A percentile compares a stretch with the other conserved stretches of the same genome.
These are phyloP conservation scores for Oryzias celebensis DNA, from an alignment of 2,113 vertebrate genomes.

Conservation along the genomic window DNA sequence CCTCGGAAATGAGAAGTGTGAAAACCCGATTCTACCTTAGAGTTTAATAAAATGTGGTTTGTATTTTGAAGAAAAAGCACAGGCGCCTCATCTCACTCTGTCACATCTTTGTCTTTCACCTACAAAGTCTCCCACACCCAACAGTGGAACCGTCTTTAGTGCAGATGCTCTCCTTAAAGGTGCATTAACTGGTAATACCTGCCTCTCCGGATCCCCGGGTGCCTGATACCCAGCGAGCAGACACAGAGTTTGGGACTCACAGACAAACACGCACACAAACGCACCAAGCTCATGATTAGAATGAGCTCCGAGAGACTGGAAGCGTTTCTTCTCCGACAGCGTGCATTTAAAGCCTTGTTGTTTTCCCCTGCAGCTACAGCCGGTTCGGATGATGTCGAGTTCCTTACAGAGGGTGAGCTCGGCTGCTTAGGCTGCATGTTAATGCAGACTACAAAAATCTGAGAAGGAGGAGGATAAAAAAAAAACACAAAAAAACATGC, in stretches of 20 bases:
- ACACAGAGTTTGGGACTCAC: slow-evolving; percentile 50
- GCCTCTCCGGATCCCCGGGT: slow-evolving; percentile 51
- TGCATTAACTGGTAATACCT: slow-evolving; percentile 63
- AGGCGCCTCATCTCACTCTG: slow-evolving; percentile 8
- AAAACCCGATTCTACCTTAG: slow-evolving; percentile 42
- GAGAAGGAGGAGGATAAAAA: background rate
- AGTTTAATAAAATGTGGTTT: slow-evolving; percentile 36
- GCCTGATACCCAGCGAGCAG: slow-evolving; percentile 55
- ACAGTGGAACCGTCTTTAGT: slow-evolving; percentile 65
- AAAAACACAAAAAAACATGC: slow-evolving; percentile 35
- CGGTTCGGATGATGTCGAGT: slow-evolving; percentile 57
- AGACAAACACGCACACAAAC: slow-evolving; percentile 39
- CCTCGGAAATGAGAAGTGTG: slow-evolving; percentile 38
- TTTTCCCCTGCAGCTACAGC: slow-evolving; percentile 70
- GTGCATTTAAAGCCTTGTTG: slow-evolving; percentile 66
- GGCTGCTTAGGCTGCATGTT: slow-evolving; percentile 58
- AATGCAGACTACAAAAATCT: slow-evolving; percentile 60
- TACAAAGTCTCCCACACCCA: slow-evolving; percentile 33
- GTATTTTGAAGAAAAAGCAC: slow-evolving; percentile 21
- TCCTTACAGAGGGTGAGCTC: slow-evolving; percentile 49
- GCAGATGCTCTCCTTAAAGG: slow-evolving; percentile 61
- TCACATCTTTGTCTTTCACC: slow-evolving; percentile 19
- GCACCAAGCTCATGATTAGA: slow-evolving; percentile 65
- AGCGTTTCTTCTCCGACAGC: slow-evolving; percentile 67
- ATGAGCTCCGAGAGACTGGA: slow-evolving; percentile 59